Evolutionary conservation across 2,888 invertebrate genomes (phyloP).

Genomic region (Agrilus cyanescens): DNA sequence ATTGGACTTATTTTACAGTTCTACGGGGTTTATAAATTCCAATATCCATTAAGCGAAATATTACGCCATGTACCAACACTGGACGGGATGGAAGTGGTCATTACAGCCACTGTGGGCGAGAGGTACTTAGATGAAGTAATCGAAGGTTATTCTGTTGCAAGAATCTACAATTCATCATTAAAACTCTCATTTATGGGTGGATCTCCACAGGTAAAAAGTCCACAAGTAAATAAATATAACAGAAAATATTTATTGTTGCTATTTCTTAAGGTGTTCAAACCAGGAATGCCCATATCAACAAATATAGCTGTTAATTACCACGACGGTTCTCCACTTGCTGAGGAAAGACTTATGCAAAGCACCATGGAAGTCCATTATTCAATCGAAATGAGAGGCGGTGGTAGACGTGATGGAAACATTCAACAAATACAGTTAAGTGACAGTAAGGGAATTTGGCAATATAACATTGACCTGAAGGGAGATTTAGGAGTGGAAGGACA

Average conservation of each 20-base stretch:
- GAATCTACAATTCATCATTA: slow-evolving; percentile 80
- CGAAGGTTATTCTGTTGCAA: slow-evolving; percentile 75
- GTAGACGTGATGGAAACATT: slow-evolving; percentile 51
- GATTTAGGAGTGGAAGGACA: slow-evolving; percentile 42
- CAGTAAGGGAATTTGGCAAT: slow-evolving; percentile 68
- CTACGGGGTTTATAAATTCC: slow-evolving; percentile 78
- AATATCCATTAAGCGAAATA: slow-evolving; percentile 73
- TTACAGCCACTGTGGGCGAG: slow-evolving; percentile 81
- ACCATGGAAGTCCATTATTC: slow-evolving; percentile 55
- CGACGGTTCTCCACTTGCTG: slow-evolving; percentile 71
- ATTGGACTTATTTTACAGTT: slow-evolving; percentile 45
- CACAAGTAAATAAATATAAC: no score
- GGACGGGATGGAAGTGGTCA: slow-evolving; percentile 69
- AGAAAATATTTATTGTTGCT: no score
- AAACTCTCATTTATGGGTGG: slow-evolving; percentile 78
- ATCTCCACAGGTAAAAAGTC: slow-evolving; percentile 50
- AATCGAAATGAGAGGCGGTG: slow-evolving; percentile 49
- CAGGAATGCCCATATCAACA: slow-evolving; percentile 79
- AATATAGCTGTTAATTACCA: slow-evolving; percentile 68
- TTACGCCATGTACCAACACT: slow-evolving; percentile 51
- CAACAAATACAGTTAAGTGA: slow-evolving; percentile 53
- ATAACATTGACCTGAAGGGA: slow-evolving; percentile 62
- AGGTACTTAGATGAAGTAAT: slow-evolving; percentile 74
- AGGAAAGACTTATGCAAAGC: slow-evolving; percentile 50
- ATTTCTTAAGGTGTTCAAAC: slow-evolving; percentile 63